phyloP scores from a whole-genome alignment of 2,113 vertebrate species.

The Colossoma macropomum region DNA sequence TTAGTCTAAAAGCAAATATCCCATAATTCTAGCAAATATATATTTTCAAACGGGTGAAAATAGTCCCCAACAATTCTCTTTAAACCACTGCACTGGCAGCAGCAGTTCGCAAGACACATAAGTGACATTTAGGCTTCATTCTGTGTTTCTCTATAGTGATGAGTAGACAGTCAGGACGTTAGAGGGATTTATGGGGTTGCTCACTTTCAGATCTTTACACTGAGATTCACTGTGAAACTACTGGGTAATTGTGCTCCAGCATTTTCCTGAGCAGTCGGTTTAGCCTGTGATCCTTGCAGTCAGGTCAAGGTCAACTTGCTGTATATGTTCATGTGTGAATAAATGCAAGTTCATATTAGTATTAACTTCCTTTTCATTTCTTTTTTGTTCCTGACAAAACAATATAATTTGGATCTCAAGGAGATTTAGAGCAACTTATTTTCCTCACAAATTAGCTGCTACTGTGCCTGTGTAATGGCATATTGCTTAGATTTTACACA shows the following conservation, averaged over 20 bases:
- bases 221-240: too few relatives aligned
- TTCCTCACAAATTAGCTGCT: neutral
- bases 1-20: neutral
- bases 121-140: neutral
- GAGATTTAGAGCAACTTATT: neutral
- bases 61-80: neutral
- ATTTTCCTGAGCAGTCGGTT: too few relatives aligned
- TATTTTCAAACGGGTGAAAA: neutral
- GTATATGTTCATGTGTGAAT: too few relatives aligned
- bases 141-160: neutral
- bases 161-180: neutral
- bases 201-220: slow-evolving; percentile 8
- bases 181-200: slow-evolving; percentile 31
- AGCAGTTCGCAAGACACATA: neutral
- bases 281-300: too few relatives aligned
- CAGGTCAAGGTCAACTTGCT: too few relatives aligned
- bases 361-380: too few relatives aligned
- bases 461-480: neutral
- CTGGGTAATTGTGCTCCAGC: too few relatives aligned
- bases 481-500: neutral
- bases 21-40: neutral
- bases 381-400: too few relatives aligned
- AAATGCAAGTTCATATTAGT: too few relatives aligned
- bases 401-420: too few relatives aligned
- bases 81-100: neutral